Base-by-base conservation (phyloP, 2,113 vertebrate species). In the Recurvirostra avosetta region DNA sequence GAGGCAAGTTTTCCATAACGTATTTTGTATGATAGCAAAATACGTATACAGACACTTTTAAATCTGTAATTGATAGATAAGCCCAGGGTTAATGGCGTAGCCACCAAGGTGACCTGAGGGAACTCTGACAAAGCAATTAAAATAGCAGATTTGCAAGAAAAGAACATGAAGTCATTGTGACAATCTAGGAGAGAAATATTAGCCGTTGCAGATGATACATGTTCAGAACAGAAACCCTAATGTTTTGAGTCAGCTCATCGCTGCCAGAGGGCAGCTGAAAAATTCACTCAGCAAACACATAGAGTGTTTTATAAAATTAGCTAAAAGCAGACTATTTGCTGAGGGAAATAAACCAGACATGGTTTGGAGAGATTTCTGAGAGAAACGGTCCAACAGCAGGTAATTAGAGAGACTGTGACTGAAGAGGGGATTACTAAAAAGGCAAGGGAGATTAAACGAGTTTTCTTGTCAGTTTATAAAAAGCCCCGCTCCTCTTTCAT, bases 221-320 rank as follows among this genome's bases (percentile, higher is more conserved):
- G 45, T 58, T 91, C 85, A 93, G 93, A 93, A 91, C 85, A 96
- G 96, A 93, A 94, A 95, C 92, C 56, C 74, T 86, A 86, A 96
- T 96, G 91, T 70, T 97, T 91, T 78, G 93, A 97, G 96, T 97
- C 97, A 95, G 94, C 55, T 73, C 63, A 76, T 61, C 62, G 82
- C 76, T 95, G 94, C 96, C 84, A 95, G 81, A 92, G 92, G 93
- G 95, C 74, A 58, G 80, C 26, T 82, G 63, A 88, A 68, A 74
- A 84, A 92, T 84, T 96, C 94, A 90, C 91, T 94, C 92, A 47
- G 74, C 90, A 96, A 96, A 97, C 90, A 94, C 86, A 92, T 2
- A 32, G 53, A 87, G 77, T 30, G 47, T 91, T 96, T 92, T 88
- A 94, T 49, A 92, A 96, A 96, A 96, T 94, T 90, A 97, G 83